Evolutionary conservation across 2,888 invertebrate species (phyloP), one percentile per base, ranked within the genome.

Genomic region (Heliconius sara): DNA sequence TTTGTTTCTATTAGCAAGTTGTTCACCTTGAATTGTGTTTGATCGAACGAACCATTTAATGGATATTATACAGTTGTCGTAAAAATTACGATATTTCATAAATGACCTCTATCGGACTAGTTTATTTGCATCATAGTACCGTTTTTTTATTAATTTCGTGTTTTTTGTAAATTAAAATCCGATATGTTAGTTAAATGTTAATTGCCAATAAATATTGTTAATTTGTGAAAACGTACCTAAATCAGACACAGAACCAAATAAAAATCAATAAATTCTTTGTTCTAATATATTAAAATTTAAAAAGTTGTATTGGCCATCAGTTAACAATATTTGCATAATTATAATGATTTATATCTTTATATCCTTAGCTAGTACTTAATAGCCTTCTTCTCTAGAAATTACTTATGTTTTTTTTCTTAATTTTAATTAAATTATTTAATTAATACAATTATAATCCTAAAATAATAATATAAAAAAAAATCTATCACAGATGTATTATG

Each of bases 11-110:
- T 75, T 63, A 43, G n/a, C 77, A 77, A 76, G 82, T 74, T 63
- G 83, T 66, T 82, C 73, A 76, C 83, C 82, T 83, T 82, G 82
- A 74, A 52, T 80, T 67, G 75, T 70, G 71, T 79, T 76, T 76
- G 80, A 78, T 78, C 79, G 78, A 79, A 79, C 79, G 77, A 34
- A 34, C 9, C 34, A 79, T 79, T 81, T 79, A 63, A 79, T 76
- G 52, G 25, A 71, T 47, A 78, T 79, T 77, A 81, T 81, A 63
- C 66, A 78, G 75, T 63, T 57, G 79, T 74, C 60, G 68, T 67
- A 79, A 76, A 76, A 76, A 79, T 79, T 67, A 81, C 75, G 71
- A 78, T 79, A 81, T 77, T 76, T 73, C 60, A 25, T 52, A 13
- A 27, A 27, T 76, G 81, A 79, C 81, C 81, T 81, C 77, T 79